Evolutionary conservation across 2,888 invertebrate species (phyloP), one percentile per base, ranked within the genome.

Genomic region (Drosophila phalerata): DNA sequence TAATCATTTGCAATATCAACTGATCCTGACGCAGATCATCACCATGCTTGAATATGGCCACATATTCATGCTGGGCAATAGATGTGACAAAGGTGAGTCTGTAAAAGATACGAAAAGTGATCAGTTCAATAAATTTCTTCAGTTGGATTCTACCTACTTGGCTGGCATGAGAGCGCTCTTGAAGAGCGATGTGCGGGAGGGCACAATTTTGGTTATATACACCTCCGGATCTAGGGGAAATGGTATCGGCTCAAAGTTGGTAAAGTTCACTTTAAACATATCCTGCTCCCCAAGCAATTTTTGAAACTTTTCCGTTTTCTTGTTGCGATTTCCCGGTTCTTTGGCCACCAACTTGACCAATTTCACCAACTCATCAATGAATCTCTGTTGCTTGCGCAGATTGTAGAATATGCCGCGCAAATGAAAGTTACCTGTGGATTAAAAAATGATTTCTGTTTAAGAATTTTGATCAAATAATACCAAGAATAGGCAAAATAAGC

Each of bases 1-100:
- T 97, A 42, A 99, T 99, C 94, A 99, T 99, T 93, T 99, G 99
- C 49, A 99, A 93, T 70, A 99, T 97, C 1, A 99, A 94, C 92
- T 99, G 99, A 93, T 99, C 99, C 93, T 99, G 99, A 3, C 99
- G 94, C 56, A 99, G 93, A 92, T 99, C 99, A 92, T 99, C 99
- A 1, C 99, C 99, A 86, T 98, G 96, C 92, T 99, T 99, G 92
- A 99, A 99, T 71, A 99, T 99, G 0, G 98, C 97, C 15, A 97
- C 96, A 92, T 99, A 99, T 37, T 95, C 94, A 40, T 96, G 96
- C 22, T 85, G 95, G 2, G 89, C 89, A 66, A 96, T 95, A 0
- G 95, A 95, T 0, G 97, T 97, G 13, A 96, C 93, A 92, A 99
- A 99, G 0, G 98, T 97, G 49, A 99, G 93, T 90, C 96, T 95